Evolutionary conservation across 2,113 vertebrate genomes (phyloP).

Genomic region (Brachionichthys hirsutus): DNA sequence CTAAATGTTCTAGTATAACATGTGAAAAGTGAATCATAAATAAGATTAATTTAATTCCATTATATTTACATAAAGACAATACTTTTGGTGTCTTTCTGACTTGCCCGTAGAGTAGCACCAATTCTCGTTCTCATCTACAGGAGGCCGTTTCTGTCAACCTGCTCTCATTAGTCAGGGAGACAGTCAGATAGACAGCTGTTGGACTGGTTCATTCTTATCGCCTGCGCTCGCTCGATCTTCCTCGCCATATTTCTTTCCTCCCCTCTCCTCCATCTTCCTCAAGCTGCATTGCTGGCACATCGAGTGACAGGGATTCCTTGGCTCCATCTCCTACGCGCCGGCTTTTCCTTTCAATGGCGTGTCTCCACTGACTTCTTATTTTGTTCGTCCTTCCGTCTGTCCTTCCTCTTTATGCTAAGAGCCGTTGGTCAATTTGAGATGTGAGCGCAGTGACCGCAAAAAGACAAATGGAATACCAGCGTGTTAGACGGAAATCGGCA

Average conservation of each 20-base stretch:
- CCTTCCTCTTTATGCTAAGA: conserved; percentile 10
- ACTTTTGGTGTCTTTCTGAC: conserved; percentile 4
- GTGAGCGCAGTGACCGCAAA: conserved; percentile 10
- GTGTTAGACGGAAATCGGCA: conserved; percentile 50
- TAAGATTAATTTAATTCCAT: background rate
- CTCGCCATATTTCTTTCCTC: conserved; percentile 42
- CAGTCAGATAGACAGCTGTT: conserved; percentile 66
- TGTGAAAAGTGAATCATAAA: background rate
- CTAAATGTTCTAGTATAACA: background rate
- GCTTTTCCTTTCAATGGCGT: conserved; percentile 34
- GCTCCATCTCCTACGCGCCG: conserved; percentile 35
- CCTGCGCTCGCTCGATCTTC: conserved; percentile 32
- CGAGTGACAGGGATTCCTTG: conserved; percentile 65
- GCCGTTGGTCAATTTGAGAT: conserved; percentile 25
- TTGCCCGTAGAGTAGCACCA: conserved; percentile 38
- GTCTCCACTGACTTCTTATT: conserved; percentile 29
- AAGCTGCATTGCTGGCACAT: conserved; percentile 68
- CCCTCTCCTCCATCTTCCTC: conserved; percentile 76
- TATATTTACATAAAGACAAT: conserved; percentile 5
- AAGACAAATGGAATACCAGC: conserved; percentile 23
- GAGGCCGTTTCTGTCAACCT: conserved; percentile 65
- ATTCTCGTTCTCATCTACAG: conserved; percentile 64
- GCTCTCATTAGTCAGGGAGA: conserved; percentile 74
- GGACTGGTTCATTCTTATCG: conserved; percentile 72
- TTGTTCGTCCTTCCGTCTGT: conserved; percentile 29